Base-by-base conservation (phyloP, 2,797 vertebrate genomes). In the Tapirus indicus region DNA sequence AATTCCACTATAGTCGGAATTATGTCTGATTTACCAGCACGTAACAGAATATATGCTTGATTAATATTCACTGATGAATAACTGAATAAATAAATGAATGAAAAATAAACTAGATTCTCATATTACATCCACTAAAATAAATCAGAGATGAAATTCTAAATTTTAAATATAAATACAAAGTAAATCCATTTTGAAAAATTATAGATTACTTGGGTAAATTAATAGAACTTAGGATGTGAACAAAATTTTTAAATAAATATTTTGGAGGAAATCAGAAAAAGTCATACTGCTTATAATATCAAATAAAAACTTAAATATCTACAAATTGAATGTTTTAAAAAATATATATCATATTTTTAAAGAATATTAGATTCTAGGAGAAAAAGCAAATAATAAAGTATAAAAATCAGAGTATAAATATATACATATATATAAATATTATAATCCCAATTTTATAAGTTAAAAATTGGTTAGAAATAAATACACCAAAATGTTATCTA, bases 141-240 rank as follows among this genome's bases (percentile, higher is more conserved):
- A 64, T 52, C 58, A 69, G n/a, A 66, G 35, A 80, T 68, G 38
- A 90, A 95, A 86, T 79, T 77, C 49, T 83, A 87, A 82, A 86
- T 82, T 71, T 92, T 64, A 92, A 86, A 92, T 89, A n/a, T 85
- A 88, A 90, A 84, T 83, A 32, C 6, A 86, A 66, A 84, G 75
- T 56, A 41, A 88, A 71, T 71, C 38, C 32, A 89, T 29, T 49
- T 85, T 60, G 29, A 41, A 89, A 92, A 87, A 72, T 47, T 87
- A 62, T 38, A 94, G 68, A 64, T 89, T 79, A 93, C 68, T 94
- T 58, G 71, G 71, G 21, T 82, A 87, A 79, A 79, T 89, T 85
- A 92, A 66, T 38, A 72, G 16, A 85, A 77, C 84, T 93, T 17
- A 83, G 6, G 41, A 92, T 90, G 16, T 90, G 60, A 82, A 83